Evolutionary conservation across 2,113 vertebrate species (phyloP).

Genomic region (Sterrhoptilus dennistouni): DNA sequence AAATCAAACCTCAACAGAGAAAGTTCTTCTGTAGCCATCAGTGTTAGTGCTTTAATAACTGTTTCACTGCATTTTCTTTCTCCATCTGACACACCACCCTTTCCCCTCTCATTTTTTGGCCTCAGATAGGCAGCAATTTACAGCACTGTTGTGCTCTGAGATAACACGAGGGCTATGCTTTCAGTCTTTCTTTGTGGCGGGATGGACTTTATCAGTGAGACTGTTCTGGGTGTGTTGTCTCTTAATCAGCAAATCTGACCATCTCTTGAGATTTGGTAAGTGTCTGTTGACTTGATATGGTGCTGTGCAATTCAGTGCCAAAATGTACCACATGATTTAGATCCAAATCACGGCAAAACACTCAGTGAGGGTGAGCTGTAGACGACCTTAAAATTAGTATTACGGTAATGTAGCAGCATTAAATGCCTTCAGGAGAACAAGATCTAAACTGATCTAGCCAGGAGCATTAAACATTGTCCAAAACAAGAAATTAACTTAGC

Average conservation of each 20-base stretch:
- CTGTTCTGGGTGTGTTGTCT: background rate
- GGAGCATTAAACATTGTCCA: conserved; percentile 32
- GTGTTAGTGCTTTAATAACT: background rate
- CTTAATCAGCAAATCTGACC: background rate
- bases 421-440: background rate
- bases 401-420: background rate
- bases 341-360: background rate
- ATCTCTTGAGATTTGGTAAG: background rate
- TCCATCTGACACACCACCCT: background rate
- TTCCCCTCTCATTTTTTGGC: background rate
- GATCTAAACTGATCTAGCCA: conserved; percentile 1
- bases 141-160: background rate
- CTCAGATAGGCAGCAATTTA: background rate
- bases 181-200: background rate
- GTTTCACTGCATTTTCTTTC: background rate
- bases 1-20: background rate
- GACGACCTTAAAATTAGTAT: background rate
- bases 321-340: background rate
- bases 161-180: background rate
- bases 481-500: conserved; percentile 20
- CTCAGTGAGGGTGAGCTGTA: background rate
- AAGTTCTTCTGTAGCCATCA: background rate
- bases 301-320: background rate
- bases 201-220: background rate
- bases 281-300: background rate